These are phyloP conservation scores for Eristalinus sepulchralis DNA, from an alignment of 2,888 invertebrate species.

Conservation along the genomic window DNA sequence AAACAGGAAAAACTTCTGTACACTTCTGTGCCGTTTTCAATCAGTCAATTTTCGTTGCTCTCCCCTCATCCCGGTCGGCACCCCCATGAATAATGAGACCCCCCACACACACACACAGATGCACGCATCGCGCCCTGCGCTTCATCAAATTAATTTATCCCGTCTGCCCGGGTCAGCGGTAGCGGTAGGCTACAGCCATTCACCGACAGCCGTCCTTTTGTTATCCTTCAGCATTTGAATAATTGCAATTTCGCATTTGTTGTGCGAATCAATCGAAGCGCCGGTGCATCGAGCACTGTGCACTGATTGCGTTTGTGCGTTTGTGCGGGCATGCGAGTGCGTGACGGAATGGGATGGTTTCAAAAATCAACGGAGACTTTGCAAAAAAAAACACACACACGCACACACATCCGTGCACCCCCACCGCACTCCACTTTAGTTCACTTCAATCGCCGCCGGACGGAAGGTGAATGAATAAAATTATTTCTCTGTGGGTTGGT, in stretches of 20 bases:
- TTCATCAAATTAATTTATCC: constrained; percentile 70
- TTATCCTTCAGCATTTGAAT: constrained; percentile 68
- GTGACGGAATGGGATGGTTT: constrained; percentile 21
- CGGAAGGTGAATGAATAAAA: constrained; percentile 64
- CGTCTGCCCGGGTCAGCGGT: constrained; percentile 24
- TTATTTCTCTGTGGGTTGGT: constrained; percentile 31
- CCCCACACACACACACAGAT: too few species aligned
- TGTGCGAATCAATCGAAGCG: constrained; percentile 67
- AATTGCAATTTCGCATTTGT: constrained; percentile 68
- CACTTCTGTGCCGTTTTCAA: constrained; percentile 58
- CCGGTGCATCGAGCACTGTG: constrained; percentile 24
- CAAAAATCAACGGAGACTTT: constrained; percentile 53
- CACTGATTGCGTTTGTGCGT: constrained; percentile 62
- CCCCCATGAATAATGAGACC: constrained; percentile 57
- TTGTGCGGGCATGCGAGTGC: constrained; percentile 20
- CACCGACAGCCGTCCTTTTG: constrained; percentile 38
- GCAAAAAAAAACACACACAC: constrained; percentile 34
- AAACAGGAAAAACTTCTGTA: constrained; percentile 25
- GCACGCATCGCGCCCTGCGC: constrained; percentile 46
- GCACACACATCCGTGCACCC: neutral
- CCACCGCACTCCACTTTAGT: neutral
- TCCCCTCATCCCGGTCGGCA: too few species aligned
- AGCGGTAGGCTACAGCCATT: neutral
- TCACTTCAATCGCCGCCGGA: neutral
- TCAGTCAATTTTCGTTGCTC: constrained; percentile 67